Evolutionary conservation across 2,113 vertebrate genomes (phyloP).

Genomic region (Hucho hucho): DNA sequence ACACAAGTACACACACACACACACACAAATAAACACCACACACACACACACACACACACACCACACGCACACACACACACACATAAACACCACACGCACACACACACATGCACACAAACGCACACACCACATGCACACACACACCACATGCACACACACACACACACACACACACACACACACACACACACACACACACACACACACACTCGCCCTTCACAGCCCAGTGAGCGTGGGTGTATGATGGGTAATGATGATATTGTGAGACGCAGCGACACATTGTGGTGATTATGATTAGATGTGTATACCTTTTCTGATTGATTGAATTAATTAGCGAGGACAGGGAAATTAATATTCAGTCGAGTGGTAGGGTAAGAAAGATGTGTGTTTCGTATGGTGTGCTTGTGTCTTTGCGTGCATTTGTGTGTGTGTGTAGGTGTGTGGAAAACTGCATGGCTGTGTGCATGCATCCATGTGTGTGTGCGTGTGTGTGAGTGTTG

Average conservation of each 20-base stretch:
- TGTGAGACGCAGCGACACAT: slow-evolving; percentile 45
- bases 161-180: neutral
- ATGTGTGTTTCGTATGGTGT: slow-evolving; percentile 23
- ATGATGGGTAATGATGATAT: slow-evolving; percentile 41
- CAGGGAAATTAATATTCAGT: slow-evolving; percentile 33
- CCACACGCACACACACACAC: neutral
- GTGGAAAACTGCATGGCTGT: neutral
- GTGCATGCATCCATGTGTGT: neutral
- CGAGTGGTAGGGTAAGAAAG: slow-evolving; percentile 33
- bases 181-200: neutral
- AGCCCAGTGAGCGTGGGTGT: slow-evolving; percentile 39
- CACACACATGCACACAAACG: neutral
- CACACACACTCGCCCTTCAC: slow-evolving; percentile 41
- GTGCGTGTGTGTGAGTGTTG: slow-evolving; percentile 5
- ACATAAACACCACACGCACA: neutral
- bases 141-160: neutral
- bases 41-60: neutral
- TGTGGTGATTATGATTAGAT: slow-evolving; percentile 45
- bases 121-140: neutral
- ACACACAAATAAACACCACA: neutral
- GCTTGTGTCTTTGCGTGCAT: slow-evolving; percentile 37
- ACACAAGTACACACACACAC: neutral
- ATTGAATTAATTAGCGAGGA: slow-evolving; percentile 58
- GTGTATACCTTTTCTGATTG: slow-evolving; percentile 50
- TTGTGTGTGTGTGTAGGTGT: slow-evolving; percentile 2